Evolutionary conservation across 2,113 vertebrate species (phyloP), one percentile per base, ranked within the genome.

Genomic region (Elgaria multicarinata): DNA sequence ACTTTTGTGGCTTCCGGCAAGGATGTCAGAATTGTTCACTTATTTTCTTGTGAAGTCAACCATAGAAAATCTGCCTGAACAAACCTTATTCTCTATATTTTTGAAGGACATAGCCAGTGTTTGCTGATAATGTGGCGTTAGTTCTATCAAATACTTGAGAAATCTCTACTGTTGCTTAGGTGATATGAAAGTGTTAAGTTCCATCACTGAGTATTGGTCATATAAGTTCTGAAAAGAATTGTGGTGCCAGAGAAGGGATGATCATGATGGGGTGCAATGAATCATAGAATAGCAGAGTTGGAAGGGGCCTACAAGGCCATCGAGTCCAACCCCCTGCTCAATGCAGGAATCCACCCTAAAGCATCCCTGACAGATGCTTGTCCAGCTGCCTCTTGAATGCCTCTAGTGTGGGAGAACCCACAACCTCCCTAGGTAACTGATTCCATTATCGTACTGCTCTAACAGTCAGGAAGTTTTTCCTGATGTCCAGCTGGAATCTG

Each of bases 1-100:
- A 28, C 77, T 81, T 58, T 44, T 64, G 42, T 80, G 83, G 50
- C 89, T 86, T 85, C 75, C 79, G 80, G 83, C 87, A 90, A 90
- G 67, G 64, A 79, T 79, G 55, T 72, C 77, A 80, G 24, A 90
- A 89, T 71, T 58, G 53, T 66, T 90, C 79, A 79, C 14, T 62
- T 86, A 80, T 85, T 85, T 80, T 80, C 66, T 71, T 72, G 75
- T 50, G 53, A 76, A 86, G 50, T 86, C 66, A 86, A 64, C 89
- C 83, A 74, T 16, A 62, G 50, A 89, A 90, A 90, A 58, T 50
- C 14, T 39, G 46, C 44, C 44, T 76, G n/a, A 89, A 76, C 62
- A 31, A 67, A 46, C 50, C 74, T 62, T 58, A 39, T 26, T 85
- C 39, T 78, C 66, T 64, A 58, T 44, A 76, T 79, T 69, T 86